Evolutionary conservation across 2,888 invertebrate genomes (phyloP).

Genomic region (Xanthia togata): DNA sequence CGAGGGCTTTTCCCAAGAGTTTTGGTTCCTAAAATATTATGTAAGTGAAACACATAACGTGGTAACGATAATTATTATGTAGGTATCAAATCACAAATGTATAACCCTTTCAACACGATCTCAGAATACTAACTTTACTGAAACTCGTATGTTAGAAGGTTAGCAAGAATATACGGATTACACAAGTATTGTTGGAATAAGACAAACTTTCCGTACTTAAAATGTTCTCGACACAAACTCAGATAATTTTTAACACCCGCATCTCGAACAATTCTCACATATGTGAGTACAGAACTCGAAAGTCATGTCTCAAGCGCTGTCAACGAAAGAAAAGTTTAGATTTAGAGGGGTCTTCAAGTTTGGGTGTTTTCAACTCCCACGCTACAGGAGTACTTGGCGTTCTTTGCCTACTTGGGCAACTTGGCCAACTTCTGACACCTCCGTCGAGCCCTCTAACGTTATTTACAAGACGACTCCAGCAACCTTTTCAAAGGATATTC

Average conservation of each 20-base stretch:
- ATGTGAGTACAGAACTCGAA: slow-evolving; percentile 69
- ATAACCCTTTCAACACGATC: not conserved
- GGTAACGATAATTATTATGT: not conserved
- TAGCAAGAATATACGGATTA: slow-evolving; percentile 26
- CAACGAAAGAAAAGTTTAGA: slow-evolving; percentile 81
- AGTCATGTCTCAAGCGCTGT: slow-evolving; percentile 77
- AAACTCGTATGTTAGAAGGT: slow-evolving; percentile 14
- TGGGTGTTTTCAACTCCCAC: slow-evolving; percentile 71
- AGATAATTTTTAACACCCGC: slow-evolving; percentile 55
- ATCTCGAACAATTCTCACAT: slow-evolving; percentile 60
- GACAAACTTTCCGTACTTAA: slow-evolving; percentile 44
- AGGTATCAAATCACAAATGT: slow-evolving; percentile 4
- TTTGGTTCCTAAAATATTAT: not conserved
- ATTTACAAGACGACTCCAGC: slow-evolving; percentile 75
- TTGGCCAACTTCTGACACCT: slow-evolving; percentile 78
- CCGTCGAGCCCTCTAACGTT: slow-evolving; percentile 72
- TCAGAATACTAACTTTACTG: slow-evolving; percentile 2
- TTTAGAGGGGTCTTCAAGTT: slow-evolving; percentile 81
- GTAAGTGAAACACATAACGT: not conserved
- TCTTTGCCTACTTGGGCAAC: slow-evolving; percentile 42
- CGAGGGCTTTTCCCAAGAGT: not conserved
- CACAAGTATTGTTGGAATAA: slow-evolving; percentile 44
- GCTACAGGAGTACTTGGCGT: slow-evolving; percentile 59
- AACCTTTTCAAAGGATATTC: slow-evolving; percentile 77
- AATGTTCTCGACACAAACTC: slow-evolving; percentile 49